Evolutionary conservation across 1,140 invertebrate species (phyloP), one percentile per base, ranked within the genome.

Genomic region (Rhagoletis zephyria): DNA sequence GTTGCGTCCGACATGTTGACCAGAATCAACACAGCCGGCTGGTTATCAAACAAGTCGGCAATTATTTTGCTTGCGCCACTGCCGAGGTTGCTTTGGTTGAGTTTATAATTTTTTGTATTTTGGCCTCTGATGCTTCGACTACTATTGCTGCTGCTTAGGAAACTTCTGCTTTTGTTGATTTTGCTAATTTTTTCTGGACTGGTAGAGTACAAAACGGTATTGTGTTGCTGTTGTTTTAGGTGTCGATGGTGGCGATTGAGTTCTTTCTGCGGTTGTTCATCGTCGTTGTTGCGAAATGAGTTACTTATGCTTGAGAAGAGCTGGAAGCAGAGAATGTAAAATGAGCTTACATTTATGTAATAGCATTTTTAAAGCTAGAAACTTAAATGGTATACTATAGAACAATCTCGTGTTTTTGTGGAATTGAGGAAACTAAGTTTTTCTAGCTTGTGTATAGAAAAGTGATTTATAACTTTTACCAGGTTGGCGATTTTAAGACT

Each of bases 201-300:
- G 5, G 12, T 45, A 14, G 40, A 40, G 42, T 2, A n/a, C 45
- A n/a, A 12, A 42, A 3, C 12, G 16, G 42, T 74, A 51, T 51
- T 74, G 42, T 81, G 45, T 81, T 56, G 45, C n/a, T 77, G 74
- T 81, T 81, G 74, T 5, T 19, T 81, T 81, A 19, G 10, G 16
- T 56, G 19, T 81, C 5, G 74, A 81, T 30, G 48, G 16, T 51
- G 74, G 4, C 56, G 74, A 56, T 81, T 81, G 48, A 56, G 74
- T 81, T 81, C 42, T 67, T 30, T 6, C 30, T 67, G 74, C 48
- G 74, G 48, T 56, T 56, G 16, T 81, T 59, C 74, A 81, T 56
- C 48, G 74, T 81, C 74, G 48, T 81, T 81, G 45, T 56, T 7
- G n/a, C 51, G 45, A 74, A 16, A 74, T 74, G 16, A 45, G 67